A percentile compares a stretch with the other conserved stretches of the same genome.
These are phyloP conservation scores for Amblyornis subalaris DNA, from an alignment of 2,113 vertebrate genomes.

Conservation along the genomic window DNA sequence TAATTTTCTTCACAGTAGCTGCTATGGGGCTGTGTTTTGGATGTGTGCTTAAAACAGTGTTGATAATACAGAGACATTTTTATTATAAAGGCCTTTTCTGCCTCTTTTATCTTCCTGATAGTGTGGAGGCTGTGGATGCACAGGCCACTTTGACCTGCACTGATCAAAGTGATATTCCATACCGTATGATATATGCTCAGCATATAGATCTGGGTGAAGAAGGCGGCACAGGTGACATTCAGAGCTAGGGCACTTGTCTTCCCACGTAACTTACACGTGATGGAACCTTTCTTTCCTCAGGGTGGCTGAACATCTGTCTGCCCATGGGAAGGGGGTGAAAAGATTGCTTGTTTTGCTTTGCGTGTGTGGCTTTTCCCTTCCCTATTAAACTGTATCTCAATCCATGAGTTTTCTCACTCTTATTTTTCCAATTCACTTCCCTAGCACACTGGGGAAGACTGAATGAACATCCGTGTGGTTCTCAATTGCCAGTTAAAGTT, in stretches of 20 bases:
- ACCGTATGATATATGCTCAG: background rate
- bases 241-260: background rate
- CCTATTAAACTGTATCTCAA: background rate
- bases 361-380: background rate
- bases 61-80: background rate
- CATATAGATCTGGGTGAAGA: background rate
- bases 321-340: background rate
- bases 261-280: background rate
- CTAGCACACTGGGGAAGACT: background rate
- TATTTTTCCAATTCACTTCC: background rate
- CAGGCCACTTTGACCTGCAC: background rate
- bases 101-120: background rate
- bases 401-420: background rate
- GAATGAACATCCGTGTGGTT: background rate
- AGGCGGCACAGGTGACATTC: background rate
- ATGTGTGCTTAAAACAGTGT: background rate
- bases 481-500: background rate
- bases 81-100: background rate
- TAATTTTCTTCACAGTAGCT: background rate
- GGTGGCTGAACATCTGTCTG: background rate
- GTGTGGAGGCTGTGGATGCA: background rate
- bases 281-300: background rate
- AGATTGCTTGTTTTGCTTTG: background rate
- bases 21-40: background rate
- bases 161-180: background rate